Conservation (phyloP, 2,888 invertebrate species). For the Sericinus montela region DNA sequence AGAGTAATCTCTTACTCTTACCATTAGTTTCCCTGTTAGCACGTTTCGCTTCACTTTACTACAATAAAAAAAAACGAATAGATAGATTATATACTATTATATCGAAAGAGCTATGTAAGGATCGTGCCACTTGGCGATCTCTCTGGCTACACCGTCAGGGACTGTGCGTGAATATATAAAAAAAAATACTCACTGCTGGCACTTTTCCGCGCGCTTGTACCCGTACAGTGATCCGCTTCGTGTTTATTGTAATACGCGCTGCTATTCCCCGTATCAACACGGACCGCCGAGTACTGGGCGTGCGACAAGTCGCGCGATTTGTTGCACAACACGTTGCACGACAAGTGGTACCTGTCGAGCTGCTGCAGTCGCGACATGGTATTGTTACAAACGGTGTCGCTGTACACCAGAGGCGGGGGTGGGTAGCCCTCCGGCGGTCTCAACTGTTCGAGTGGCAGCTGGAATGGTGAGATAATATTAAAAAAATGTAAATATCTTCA, state of each 20-base stretch:
- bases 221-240: background rate
- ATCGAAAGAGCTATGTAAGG: background rate
- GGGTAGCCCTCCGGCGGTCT: conserved; percentile 60
- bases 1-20: no score
- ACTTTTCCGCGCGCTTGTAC: background rate
- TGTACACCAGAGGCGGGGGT: conserved; percentile 55
- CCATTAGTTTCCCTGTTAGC: no score
- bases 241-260: conserved; percentile 47
- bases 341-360: conserved; percentile 38
- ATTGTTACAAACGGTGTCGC: conserved; percentile 42
- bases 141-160: no score
- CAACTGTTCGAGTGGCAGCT: conserved; percentile 69
- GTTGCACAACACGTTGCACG: conserved; percentile 21
- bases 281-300: conserved; percentile 50
- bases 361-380: conserved; percentile 63
- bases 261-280: conserved; percentile 55
- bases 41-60: no score
- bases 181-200: background rate
- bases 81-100: no score
- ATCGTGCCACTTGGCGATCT: no score
- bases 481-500: no score
- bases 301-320: conserved; percentile 45
- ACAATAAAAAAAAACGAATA: no score
- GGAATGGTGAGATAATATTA: conserved; percentile 16
- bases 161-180: no score